These are phyloP conservation scores for Stigmatopora argus DNA, from an alignment of 2,113 vertebrate genomes.

Conservation along the genomic window DNA sequence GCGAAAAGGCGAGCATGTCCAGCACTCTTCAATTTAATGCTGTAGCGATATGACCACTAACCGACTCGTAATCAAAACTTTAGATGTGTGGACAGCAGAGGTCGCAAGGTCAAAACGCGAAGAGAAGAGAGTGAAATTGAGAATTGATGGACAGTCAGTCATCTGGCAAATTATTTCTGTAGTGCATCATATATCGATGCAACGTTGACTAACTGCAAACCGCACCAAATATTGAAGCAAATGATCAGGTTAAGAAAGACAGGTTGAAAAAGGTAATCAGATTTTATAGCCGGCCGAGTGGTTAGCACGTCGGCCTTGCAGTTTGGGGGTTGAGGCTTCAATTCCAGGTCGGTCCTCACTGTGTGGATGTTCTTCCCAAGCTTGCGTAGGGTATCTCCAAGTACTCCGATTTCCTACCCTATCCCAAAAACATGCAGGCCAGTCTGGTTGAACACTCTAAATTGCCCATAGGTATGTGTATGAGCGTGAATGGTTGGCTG, in stretches of 20 bases:
- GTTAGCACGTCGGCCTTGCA: too few relatives aligned
- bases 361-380: too few relatives aligned
- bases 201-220: neutral
- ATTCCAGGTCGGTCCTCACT: too few relatives aligned
- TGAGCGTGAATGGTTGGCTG: too few relatives aligned
- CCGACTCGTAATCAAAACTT: constrained; percentile 22
- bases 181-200: neutral
- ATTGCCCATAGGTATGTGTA: too few relatives aligned
- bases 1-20: constrained; percentile 8
- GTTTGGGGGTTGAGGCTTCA: too few relatives aligned
- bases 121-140: constrained; percentile 17
- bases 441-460: too few relatives aligned
- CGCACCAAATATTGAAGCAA: constrained; percentile 4
- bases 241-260: constrained; percentile 6
- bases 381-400: too few relatives aligned
- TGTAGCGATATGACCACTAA: constrained; percentile 23
- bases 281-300: neutral
- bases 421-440: too few relatives aligned
- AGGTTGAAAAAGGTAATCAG: neutral
- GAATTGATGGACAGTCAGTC: constrained; percentile 22
- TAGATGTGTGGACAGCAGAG: constrained; percentile 2
- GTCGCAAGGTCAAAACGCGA: constrained; percentile 13
- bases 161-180: constrained; percentile 18
- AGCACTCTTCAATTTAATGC: constrained; percentile 13
- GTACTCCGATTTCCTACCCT: too few relatives aligned